Conservation (phyloP, 2,888 invertebrate genomes). For the Lycocerus yunnanus region DNA sequence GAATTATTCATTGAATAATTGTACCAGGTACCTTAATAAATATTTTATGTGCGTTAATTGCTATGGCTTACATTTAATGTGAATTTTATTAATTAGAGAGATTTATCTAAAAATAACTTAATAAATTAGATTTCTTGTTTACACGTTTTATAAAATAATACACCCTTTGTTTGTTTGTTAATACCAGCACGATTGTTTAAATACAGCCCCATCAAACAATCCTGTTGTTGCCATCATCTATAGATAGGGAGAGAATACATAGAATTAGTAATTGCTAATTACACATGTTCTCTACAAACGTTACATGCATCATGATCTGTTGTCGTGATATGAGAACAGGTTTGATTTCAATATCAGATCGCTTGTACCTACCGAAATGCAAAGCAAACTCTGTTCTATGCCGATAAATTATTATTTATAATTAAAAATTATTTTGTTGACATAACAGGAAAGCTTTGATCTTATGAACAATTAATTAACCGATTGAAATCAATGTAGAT, state of each 20-base stretch:
- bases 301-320: constrained; percentile 45
- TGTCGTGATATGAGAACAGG: constrained; percentile 39
- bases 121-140: neutral
- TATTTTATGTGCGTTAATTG: neutral
- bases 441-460: neutral
- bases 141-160: constrained; percentile 2
- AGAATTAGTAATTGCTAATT: constrained; percentile 44
- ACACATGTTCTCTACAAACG: constrained; percentile 44
- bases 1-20: neutral
- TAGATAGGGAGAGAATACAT: constrained; percentile 34
- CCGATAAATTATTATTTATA: neutral
- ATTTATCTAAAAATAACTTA: neutral
- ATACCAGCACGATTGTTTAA: constrained; percentile 34
- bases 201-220: constrained; percentile 28
- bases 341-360: constrained; percentile 40
- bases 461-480: neutral
- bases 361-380: constrained; percentile 18
- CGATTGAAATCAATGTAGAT: neutral
- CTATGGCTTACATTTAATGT: neutral
- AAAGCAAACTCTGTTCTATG: constrained; percentile 6
- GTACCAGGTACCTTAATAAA: neutral
- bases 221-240: constrained; percentile 26
- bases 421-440: neutral
- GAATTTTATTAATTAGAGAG: neutral
- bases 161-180: constrained; percentile 28